phyloP scores from a whole-genome alignment of 2,888 invertebrate genomes.

The Agrochola litura region DNA sequence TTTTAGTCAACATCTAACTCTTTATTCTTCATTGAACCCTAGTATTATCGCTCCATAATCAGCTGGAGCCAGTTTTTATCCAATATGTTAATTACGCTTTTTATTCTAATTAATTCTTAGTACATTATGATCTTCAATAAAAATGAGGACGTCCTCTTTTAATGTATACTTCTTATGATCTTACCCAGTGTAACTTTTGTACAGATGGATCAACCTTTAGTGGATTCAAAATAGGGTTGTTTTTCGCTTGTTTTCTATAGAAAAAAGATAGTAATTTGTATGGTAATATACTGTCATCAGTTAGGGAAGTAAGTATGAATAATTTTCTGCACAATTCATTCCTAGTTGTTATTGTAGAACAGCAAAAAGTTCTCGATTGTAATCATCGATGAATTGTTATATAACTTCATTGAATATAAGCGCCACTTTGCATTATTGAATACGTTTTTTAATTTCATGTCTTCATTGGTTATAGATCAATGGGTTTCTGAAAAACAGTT shows the following conservation, averaged over 20 bases:
- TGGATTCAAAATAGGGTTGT: background rate
- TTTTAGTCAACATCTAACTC: conserved; percentile 10
- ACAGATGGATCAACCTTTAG: conserved; percentile 14
- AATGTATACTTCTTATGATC: conserved; percentile 40
- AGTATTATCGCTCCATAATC: conserved; percentile 26
- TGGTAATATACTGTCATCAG: conserved; percentile 69
- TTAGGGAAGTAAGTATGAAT: conserved; percentile 69
- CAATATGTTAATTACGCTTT: conserved; percentile 48
- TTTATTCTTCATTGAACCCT: conserved; percentile 26
- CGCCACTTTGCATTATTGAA: conserved; percentile 42
- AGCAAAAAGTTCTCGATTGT: conserved; percentile 52
- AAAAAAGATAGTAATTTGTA: conserved; percentile 61
- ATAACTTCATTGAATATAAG: conserved; percentile 30
- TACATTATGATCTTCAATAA: conserved; percentile 53
- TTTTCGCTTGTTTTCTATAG: conserved; percentile 30
- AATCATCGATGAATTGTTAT: conserved; percentile 46
- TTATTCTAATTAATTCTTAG: conserved; percentile 59
- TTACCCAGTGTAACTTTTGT: background rate
- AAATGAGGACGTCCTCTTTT: conserved; percentile 46
- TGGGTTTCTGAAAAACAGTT: conserved; percentile 29
- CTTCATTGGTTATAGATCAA: conserved; percentile 36
- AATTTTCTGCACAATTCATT: conserved; percentile 68
- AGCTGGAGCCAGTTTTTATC: conserved; percentile 47
- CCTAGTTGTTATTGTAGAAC: conserved; percentile 53
- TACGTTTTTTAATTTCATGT: conserved; percentile 14